Evolutionary conservation across 2,113 vertebrate genomes (phyloP).

Genomic region (Crocuta crocuta): DNA sequence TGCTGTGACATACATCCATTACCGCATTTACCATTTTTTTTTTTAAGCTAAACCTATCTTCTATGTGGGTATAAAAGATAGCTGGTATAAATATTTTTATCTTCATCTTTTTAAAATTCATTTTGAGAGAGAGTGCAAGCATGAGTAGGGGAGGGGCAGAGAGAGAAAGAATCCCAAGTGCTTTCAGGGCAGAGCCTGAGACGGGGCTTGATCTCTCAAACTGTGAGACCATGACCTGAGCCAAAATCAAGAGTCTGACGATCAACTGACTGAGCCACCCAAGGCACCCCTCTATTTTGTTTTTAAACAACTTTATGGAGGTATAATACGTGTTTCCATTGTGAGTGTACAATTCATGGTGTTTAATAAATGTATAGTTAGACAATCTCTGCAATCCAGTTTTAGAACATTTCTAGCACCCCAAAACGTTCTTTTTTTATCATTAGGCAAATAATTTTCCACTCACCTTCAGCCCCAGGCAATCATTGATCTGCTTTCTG

Average conservation of each 20-base stretch:
- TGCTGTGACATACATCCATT: not conserved
- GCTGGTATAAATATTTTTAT: too few relatives aligned
- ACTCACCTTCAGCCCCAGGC: not conserved
- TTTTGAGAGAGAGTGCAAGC: not conserved
- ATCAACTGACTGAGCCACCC: not conserved
- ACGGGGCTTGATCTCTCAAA: too few relatives aligned
- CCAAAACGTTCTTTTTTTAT: not conserved
- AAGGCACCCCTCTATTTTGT: not conserved
- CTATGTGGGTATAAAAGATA: too few relatives aligned
- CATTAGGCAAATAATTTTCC: not conserved
- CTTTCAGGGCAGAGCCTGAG: too few relatives aligned
- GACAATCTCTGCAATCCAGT: not conserved
- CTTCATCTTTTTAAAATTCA: not conserved
- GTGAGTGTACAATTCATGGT: not conserved
- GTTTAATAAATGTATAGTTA: not conserved
- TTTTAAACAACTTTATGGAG: not conserved
- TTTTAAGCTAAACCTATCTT: not conserved
- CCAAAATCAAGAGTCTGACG: too few relatives aligned
- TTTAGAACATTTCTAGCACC: not conserved
- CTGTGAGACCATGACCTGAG: too few relatives aligned
- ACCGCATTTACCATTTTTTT: not conserved
- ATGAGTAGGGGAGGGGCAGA: too few relatives aligned
- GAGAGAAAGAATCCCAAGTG: too few relatives aligned
- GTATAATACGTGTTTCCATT: not conserved
- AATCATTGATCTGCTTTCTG: not conserved